These are phyloP conservation scores for Ammodytes marinus DNA, from an alignment of 2,113 vertebrate species.

Conservation along the genomic window DNA sequence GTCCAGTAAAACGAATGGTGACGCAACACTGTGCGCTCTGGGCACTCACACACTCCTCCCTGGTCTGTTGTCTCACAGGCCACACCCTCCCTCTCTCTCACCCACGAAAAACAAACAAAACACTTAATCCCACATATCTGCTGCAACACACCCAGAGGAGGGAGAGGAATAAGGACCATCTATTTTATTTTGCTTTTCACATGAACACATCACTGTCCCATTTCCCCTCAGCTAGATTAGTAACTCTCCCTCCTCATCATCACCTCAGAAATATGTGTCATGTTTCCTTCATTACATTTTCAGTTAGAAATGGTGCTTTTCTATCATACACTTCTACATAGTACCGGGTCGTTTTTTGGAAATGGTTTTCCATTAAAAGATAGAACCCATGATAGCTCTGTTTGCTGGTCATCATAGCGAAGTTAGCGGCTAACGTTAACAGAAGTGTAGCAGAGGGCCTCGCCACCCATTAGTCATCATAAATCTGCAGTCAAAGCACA, in stretches of 20 bases:
- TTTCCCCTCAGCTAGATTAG: constrained; percentile 37
- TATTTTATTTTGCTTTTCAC: constrained; percentile 56
- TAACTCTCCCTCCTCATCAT: constrained; percentile 65
- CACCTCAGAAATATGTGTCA: constrained; percentile 56
- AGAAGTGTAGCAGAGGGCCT: constrained; percentile 41
- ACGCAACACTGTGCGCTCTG: constrained; percentile 60
- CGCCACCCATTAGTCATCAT: constrained; percentile 20
- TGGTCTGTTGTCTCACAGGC: constrained; percentile 32
- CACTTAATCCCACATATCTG: constrained; percentile 52
- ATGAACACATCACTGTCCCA: constrained; percentile 35
- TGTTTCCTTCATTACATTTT: constrained; percentile 61
- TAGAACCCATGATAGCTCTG: too few relatives aligned
- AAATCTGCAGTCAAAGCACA: constrained; percentile 3
- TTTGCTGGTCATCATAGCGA: background rate
- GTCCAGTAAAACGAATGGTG: constrained; percentile 72
- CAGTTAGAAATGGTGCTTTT: constrained; percentile 45
- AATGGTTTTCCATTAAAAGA: too few relatives aligned
- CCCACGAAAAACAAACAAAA: constrained; percentile 64
- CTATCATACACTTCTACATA: too few relatives aligned
- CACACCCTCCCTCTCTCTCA: constrained; percentile 59
- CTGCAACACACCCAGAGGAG: constrained; percentile 44
- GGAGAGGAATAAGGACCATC: constrained; percentile 12
- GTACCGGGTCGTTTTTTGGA: background rate
- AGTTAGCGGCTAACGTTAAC: constrained; percentile 27
- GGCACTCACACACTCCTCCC: constrained; percentile 14